Base-by-base conservation (phyloP, 2,113 vertebrate species). In the Eolophus roseicapilla region DNA sequence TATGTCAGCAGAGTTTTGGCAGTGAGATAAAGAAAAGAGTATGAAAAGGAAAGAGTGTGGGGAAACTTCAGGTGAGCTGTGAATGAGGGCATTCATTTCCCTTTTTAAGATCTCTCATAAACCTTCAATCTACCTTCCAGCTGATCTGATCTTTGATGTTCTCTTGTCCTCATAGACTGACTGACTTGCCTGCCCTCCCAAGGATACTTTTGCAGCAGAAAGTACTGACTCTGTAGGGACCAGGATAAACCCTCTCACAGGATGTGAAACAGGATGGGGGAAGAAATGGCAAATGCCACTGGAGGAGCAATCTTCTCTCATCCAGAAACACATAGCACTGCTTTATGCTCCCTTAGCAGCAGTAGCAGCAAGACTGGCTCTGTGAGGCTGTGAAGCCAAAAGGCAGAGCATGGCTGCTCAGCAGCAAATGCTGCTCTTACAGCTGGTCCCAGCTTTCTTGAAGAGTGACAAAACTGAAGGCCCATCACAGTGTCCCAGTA, bases 161-260 rank as follows among this genome's bases (percentile, higher is more conserved):
- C 10, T 39, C 19, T 24, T 64, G 17, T 60, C 23, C 39, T 33
- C 47, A 55, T 28, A 71, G 43, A 19, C 14, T 49, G 55, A 44
- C n/a, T 73, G 59, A 35, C 10, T 25, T 82, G 11, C 25, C 18
- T 41, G 14, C 6, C 5, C 11, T 15, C n/a, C 39, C 1, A 11
- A 35, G 71, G 53, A 11, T 71, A 16, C 14, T 46, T 71, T 67
- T 76, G 65, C 67, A 53, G 55, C 12, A 50, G 39, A 64, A 93
- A 76, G 44, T 35, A 41, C 29, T 33, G 37, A 78, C 31, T 7
- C 57, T 7, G 20, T 1, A 69, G 25, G 18, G 47, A 2, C 3
- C 19, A 60, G 49, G n/a, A 65, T 10, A 70, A 74, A 47, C 5
- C 6, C 7, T 59, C 9, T 4, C 3, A 19, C 0, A 0, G 20